A percentile compares a stretch with the other conserved stretches of the same genome.
phyloP scores from a whole-genome alignment of 1,140 invertebrate genomes.

The Colletes latitarsis region DNA sequence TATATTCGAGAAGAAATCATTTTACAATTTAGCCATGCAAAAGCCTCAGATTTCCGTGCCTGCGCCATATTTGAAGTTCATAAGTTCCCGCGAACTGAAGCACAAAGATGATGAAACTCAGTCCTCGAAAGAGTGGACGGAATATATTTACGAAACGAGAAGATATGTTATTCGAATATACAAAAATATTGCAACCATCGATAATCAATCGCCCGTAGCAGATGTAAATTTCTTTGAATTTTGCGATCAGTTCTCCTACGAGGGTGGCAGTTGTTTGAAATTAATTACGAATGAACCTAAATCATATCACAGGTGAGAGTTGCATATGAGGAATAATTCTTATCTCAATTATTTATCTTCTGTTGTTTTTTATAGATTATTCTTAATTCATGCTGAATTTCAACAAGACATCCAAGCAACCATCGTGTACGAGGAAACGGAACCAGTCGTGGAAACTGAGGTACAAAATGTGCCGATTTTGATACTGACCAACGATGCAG shows the following conservation, averaged over 20 bases:
- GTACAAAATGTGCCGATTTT: constrained; percentile 60
- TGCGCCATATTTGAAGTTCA: constrained; percentile 69
- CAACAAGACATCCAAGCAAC: constrained; percentile 68
- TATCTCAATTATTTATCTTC: background rate
- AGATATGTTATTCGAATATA: constrained; percentile 69
- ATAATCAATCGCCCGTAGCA: constrained; percentile 54
- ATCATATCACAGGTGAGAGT: constrained; percentile 72
- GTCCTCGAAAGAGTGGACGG: background rate
- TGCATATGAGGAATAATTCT: background rate
- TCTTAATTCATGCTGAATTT: constrained; percentile 71
- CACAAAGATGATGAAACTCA: background rate
- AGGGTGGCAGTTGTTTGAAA: constrained; percentile 77
- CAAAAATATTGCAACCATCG: constrained; percentile 63
- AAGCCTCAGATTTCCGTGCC: constrained; percentile 70
- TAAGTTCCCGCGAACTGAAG: background rate
- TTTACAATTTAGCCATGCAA: constrained; percentile 76
- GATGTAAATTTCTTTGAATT: constrained; percentile 70
- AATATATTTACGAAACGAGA: constrained; percentile 70
- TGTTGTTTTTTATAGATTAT: constrained; percentile 68
- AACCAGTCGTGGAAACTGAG: background rate
- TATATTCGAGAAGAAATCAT: constrained; percentile 48
- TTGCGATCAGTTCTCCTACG: constrained; percentile 70
- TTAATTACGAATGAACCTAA: constrained; percentile 66
- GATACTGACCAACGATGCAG: constrained; percentile 68
- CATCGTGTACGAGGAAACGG: constrained; percentile 65